Evolutionary conservation across 2,797 vertebrate species (phyloP).

Genomic region (Dipus sagitta): DNA sequence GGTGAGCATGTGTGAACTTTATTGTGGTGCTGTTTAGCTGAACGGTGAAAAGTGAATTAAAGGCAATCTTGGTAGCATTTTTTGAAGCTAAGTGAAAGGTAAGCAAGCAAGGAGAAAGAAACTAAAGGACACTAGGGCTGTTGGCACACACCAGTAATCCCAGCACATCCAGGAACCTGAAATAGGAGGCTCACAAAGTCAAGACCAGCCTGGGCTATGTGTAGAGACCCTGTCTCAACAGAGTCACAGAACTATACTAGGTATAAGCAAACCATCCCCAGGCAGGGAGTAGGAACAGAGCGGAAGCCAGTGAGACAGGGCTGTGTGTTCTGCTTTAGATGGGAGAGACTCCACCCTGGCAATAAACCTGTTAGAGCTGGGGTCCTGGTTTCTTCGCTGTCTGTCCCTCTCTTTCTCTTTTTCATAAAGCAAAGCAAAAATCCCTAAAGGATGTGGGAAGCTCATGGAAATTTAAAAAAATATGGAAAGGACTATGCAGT

Average conservation of each 20-base stretch:
- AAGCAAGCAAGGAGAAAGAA: slow-evolving; percentile 34
- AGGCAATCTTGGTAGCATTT: neutral
- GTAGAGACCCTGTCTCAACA: neutral
- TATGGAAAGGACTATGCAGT: neutral
- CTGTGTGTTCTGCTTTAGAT: neutral
- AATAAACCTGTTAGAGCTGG: neutral
- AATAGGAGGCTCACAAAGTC: neutral
- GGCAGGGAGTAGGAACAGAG: neutral
- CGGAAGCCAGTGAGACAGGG: neutral
- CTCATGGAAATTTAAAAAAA: neutral
- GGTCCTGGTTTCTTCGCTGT: neutral
- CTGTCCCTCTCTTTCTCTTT: neutral
- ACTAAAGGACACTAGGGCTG: neutral
- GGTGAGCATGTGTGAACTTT: slow-evolving; percentile 29
- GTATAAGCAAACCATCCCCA: neutral
- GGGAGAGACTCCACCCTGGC: neutral
- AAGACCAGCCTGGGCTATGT: neutral
- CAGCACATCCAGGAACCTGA: neutral
- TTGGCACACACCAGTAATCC: neutral
- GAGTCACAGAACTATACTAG: neutral
- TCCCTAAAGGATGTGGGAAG: neutral
- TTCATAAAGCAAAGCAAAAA: neutral
- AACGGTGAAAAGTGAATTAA: slow-evolving; percentile 46
- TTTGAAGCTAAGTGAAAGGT: slow-evolving; percentile 38
- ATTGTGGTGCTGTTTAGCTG: neutral